Conservation (phyloP, 2,888 invertebrate species). For the Heliconius ethilla region DNA sequence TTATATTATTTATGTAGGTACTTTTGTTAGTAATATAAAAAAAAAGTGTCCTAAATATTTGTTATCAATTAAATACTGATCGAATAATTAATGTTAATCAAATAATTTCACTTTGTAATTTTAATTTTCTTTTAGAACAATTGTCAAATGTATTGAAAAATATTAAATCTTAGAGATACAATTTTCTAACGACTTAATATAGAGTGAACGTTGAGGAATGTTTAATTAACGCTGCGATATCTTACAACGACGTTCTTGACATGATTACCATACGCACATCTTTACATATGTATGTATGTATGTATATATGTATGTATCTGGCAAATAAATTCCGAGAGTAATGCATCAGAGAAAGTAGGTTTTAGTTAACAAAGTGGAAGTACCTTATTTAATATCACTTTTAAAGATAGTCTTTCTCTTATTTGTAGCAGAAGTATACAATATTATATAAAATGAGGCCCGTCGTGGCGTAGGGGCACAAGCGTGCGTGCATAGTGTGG, state of each 20-base stretch:
- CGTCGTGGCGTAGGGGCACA: too few relatives aligned
- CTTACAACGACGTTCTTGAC: conserved; percentile 46
- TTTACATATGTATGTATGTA: conserved; percentile 24
- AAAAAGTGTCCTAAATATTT: too few relatives aligned
- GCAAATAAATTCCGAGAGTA: conserved; percentile 17
- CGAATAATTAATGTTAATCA: too few relatives aligned
- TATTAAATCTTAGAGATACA: conserved; percentile 41
- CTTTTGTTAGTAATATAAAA: too few relatives aligned
- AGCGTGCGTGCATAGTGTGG: too few relatives aligned
- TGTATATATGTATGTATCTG: conserved; percentile 36
- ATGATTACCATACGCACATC: conserved; percentile 37
- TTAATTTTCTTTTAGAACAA: neutral
- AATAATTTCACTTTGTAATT: neutral
- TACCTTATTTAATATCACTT: neutral
- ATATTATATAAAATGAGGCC: too few relatives aligned
- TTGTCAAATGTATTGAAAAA: neutral
- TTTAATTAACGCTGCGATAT: conserved; percentile 74
- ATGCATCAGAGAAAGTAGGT: conserved; percentile 17
- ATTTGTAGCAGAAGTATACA: neutral
- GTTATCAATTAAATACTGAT: too few relatives aligned
- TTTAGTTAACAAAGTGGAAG: neutral
- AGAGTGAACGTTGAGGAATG: conserved; percentile 67
- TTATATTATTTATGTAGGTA: too few relatives aligned
- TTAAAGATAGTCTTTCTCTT: neutral
- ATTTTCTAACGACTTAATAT: conserved; percentile 75